A percentile compares a stretch with the other conserved stretches of the same genome.
phyloP scores from a whole-genome alignment of 2,888 invertebrate genomes.

The Acleris cristana region DNA sequence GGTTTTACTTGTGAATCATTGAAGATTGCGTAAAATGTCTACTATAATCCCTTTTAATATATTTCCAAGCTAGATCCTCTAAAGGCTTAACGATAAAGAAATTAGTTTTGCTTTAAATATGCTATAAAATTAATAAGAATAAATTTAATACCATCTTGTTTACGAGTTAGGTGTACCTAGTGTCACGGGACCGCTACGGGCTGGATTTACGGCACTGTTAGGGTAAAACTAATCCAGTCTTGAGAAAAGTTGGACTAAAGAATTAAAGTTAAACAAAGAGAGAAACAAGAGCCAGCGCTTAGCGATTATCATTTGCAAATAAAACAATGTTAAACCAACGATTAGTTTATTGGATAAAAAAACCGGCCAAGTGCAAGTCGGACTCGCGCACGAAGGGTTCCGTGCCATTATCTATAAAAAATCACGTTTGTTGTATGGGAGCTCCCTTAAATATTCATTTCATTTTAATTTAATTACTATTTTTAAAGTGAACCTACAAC shows the following conservation, averaged over 20 bases:
- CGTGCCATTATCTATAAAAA: too few relatives aligned
- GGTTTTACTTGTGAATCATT: conserved; percentile 1
- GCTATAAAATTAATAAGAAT: background rate
- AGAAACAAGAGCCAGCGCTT: conserved; percentile 63
- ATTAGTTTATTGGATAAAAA: too few relatives aligned
- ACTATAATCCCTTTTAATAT: too few relatives aligned
- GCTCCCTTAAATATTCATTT: too few relatives aligned
- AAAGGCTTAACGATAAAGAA: background rate
- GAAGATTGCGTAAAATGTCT: background rate
- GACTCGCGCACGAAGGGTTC: too few relatives aligned
- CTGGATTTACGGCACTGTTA: conserved; percentile 66
- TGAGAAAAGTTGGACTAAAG: conserved; percentile 67
- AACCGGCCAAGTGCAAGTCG: too few relatives aligned
- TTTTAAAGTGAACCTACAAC: too few relatives aligned
- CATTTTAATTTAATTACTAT: too few relatives aligned
- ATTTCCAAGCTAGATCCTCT: too few relatives aligned
- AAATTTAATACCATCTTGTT: conserved; percentile 1
- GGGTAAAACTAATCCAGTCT: conserved; percentile 69
- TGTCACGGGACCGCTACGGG: conserved; percentile 54
- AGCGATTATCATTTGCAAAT: conserved; percentile 67
- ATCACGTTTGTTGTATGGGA: too few relatives aligned
- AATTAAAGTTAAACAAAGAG: conserved; percentile 58
- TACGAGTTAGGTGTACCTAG: conserved; percentile 40
- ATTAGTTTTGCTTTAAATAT: background rate
- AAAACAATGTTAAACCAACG: conserved; percentile 42